Evolutionary conservation across 2,888 invertebrate genomes (phyloP), one percentile per base, ranked within the genome.

Genomic region (Pristionchus entomophagus): DNA sequence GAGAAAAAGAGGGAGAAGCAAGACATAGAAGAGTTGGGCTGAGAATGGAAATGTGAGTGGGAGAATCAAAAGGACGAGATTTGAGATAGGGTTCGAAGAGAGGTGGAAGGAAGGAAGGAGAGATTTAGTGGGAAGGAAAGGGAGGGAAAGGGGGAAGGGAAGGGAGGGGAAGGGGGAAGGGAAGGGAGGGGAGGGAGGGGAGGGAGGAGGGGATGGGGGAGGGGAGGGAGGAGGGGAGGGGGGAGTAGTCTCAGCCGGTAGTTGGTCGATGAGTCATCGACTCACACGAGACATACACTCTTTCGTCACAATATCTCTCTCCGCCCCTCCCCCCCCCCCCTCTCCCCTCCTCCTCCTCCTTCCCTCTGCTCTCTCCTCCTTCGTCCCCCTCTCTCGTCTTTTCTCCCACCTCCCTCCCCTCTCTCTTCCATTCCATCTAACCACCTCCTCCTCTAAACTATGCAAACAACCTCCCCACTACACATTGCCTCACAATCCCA

Each of bases 381-480:
- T 17, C 35, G 32, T 29, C 29, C 38, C 32, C 53, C 53, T 38
- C 38, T 32, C 49, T 29, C 53, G 32, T 29, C 29, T 53, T n/a
- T n/a, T 32, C 12, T n/a, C 77, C 10, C 35, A 10, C 35, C 69
- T 12, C 69, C n/a, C 77, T 41, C 53, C 53, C 32, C 53, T n/a
- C 53, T 38, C 38, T 32, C 49, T 29, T 35, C 32, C 26, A 14
- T 53, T n/a, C 38, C 26, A 1, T n/a, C 77, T 22, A 6, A 10
- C 35, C 69, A 5, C 69, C n/a, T 41, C 22, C 53, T 35, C 32
- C 53, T 53, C 51, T 80, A 53, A 80, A 80, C 80, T 80, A 80
- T 80, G 53, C 80, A 80, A 80, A 80, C 80, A 80, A 80, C 38
- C 65, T 65, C 35, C 32, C 29, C 80, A 80, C 80, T 80, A 80